Percentiles rank a stretch among this genome's conserved stretches.
phyloP scores from a whole-genome alignment of 2,888 invertebrate species.

The Glyphotaelius pellucidus region DNA sequence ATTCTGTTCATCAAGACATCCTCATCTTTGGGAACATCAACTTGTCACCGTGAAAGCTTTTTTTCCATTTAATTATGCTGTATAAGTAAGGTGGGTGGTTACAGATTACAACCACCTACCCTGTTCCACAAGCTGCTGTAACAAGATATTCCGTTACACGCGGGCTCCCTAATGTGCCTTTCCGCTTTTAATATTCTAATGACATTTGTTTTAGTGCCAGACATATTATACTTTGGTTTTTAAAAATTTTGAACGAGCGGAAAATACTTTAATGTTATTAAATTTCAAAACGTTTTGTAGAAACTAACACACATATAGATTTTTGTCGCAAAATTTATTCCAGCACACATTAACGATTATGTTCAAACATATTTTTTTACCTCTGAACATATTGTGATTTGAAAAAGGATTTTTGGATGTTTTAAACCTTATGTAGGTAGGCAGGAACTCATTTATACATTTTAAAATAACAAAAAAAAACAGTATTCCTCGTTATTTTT shows the following conservation, averaged over 20 bases:
- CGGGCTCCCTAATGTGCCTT: background rate
- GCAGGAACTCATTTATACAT: too few relatives aligned
- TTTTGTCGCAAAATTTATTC: background rate
- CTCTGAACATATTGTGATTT: too few relatives aligned
- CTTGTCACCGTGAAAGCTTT: slow-evolving; percentile 37
- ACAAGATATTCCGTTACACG: background rate
- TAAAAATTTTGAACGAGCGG: background rate
- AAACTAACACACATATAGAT: background rate
- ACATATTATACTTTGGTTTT: background rate
- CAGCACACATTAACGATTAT: too few relatives aligned
- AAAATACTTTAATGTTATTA: background rate
- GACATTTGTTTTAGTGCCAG: background rate
- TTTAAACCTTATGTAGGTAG: too few relatives aligned
- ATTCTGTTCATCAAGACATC: slow-evolving; percentile 1
- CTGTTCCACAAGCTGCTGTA: slow-evolving; percentile 2
- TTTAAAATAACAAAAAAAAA: too few relatives aligned
- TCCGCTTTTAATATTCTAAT: background rate
- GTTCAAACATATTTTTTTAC: background rate
- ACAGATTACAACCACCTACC: background rate
- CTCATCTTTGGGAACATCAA: background rate
- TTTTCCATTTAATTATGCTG: slow-evolving; percentile 35
- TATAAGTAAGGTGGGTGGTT: background rate
- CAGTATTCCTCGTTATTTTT: too few relatives aligned
- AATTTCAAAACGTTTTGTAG: background rate
- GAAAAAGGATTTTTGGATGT: too few relatives aligned